Conservation (phyloP, 2,888 invertebrate genomes). For the Heliconius aoede region DNA sequence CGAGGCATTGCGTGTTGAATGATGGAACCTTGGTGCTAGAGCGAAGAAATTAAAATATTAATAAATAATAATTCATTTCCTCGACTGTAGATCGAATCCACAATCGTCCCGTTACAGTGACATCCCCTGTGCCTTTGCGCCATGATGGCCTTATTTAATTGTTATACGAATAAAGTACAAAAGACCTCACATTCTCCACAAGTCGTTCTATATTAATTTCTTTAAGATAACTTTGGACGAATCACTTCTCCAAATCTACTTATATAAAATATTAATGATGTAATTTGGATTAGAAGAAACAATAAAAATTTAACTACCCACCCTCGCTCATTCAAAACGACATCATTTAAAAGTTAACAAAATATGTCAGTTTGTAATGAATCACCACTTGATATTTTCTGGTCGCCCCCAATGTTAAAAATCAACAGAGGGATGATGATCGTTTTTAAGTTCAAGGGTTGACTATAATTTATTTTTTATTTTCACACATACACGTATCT, state of each 20-base stretch:
- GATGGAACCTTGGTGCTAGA: too few relatives aligned
- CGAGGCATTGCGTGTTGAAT: too few relatives aligned
- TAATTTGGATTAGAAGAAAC: slow-evolving; percentile 36
- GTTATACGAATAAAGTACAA: too few relatives aligned
- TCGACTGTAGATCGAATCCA: too few relatives aligned
- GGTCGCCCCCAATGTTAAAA: slow-evolving; percentile 60
- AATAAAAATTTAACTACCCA: slow-evolving; percentile 37
- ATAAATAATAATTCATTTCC: too few relatives aligned
- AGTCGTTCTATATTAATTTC: too few relatives aligned
- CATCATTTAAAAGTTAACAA: slow-evolving; percentile 56
- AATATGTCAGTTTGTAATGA: slow-evolving; percentile 66
- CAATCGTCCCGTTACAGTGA: too few relatives aligned
- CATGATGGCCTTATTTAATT: too few relatives aligned
- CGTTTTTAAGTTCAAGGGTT: slow-evolving; percentile 37
- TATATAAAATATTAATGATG: slow-evolving; percentile 38
- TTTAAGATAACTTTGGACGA: not conserved
- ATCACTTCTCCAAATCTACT: not conserved
- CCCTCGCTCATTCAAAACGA: slow-evolving; percentile 46
- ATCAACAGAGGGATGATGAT: slow-evolving; percentile 64
- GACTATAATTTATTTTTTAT: slow-evolving; percentile 7
- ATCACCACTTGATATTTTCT: slow-evolving; percentile 60
- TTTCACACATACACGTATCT: not conserved
- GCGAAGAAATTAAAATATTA: too few relatives aligned
- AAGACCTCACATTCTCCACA: too few relatives aligned
- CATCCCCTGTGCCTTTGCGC: too few relatives aligned